phyloP scores from a whole-genome alignment of 2,797 vertebrate species.

The Pipistrellus pygmaeus region DNA sequence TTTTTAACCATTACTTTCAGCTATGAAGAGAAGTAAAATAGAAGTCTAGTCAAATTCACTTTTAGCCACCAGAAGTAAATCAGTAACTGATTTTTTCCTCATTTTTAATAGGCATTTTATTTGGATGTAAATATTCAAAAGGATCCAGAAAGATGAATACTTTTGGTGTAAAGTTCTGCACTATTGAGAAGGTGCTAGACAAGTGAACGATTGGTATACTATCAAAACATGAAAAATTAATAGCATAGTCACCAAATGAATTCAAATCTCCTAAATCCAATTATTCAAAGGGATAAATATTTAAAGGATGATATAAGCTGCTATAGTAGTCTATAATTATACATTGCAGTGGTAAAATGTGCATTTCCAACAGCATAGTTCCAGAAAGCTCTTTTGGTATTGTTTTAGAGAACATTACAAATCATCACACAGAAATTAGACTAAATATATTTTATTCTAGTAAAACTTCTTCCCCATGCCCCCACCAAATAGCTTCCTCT shows the following conservation, averaged over 20 bases:
- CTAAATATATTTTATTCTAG: slow-evolving; percentile 64
- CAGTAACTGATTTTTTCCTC: slow-evolving; percentile 62
- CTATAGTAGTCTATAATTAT: slow-evolving; percentile 74
- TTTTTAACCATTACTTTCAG: slow-evolving; percentile 82
- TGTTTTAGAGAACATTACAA: slow-evolving; percentile 65
- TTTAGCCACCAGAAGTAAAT: slow-evolving; percentile 68
- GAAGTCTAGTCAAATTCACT: slow-evolving; percentile 77
- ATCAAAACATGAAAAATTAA: slow-evolving; percentile 80
- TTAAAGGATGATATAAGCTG: slow-evolving; percentile 73
- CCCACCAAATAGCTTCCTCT: slow-evolving; percentile 61
- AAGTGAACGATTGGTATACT: slow-evolving; percentile 62
- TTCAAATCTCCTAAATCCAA: slow-evolving; percentile 77
- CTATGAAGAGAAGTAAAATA: slow-evolving; percentile 74
- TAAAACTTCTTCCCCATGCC: slow-evolving; percentile 43
- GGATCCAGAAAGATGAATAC: slow-evolving; percentile 53
- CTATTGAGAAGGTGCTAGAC: slow-evolving; percentile 55
- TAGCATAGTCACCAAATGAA: slow-evolving; percentile 71
- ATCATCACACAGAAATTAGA: slow-evolving; percentile 61
- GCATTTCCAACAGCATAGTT: slow-evolving; percentile 52
- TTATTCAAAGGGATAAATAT: slow-evolving; percentile 82
- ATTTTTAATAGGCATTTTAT: slow-evolving; percentile 51
- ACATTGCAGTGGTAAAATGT: slow-evolving; percentile 58
- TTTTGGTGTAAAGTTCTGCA: slow-evolving; percentile 62
- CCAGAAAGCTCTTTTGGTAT: slow-evolving; percentile 59
- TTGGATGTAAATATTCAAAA: slow-evolving; percentile 67